These are phyloP conservation scores for human DNA, from an alignment of 2,113 vertebrate genomes.

Conservation along the genomic window GRCh38 chr3:69665001-69665500, in stretches of 20 bases:
- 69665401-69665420: not conserved
- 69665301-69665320: not conserved
- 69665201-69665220: not conserved
- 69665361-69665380: slow-evolving; percentile 69
- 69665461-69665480: not conserved
- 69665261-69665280: not conserved
- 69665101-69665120: not conserved
- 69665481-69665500: not conserved
- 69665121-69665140: not conserved
- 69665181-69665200: not conserved
- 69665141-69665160: not conserved
- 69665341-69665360: slow-evolving; percentile 67
- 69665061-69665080: not conserved
- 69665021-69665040: not conserved
- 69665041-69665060: not conserved
- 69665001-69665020: not conserved
- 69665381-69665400: not conserved
- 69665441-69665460: not conserved
- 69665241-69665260: not conserved
- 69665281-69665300: slow-evolving; percentile 33
- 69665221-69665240: not conserved
- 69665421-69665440: not conserved
- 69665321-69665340: slow-evolving; percentile 46
- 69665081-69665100: not conserved
- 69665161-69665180: not conserved